Conservation (phyloP, 1,140 invertebrate genomes). For the Meloidogyne hapla region DNA sequence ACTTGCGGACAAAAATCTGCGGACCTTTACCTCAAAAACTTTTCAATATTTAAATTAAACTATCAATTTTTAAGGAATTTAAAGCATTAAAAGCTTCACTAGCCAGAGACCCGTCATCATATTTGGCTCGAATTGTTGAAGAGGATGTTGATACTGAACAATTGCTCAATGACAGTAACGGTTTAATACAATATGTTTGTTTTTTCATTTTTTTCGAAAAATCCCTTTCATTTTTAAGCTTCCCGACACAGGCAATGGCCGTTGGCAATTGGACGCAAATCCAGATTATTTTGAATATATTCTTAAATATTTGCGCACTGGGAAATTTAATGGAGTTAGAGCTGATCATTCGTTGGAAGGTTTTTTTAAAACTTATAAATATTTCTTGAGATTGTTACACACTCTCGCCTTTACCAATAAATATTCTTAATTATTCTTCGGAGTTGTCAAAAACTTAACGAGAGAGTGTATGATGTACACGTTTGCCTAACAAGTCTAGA, state of each 20-base stretch:
- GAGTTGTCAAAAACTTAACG: too few species aligned
- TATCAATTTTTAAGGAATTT: neutral
- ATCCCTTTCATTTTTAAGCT: neutral
- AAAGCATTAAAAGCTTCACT: neutral
- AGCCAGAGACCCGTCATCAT: neutral
- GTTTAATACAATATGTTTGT: neutral
- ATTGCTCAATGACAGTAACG: neutral
- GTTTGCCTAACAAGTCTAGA: too few species aligned
- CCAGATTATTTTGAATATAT: slow-evolving; percentile 1
- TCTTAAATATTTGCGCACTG: neutral
- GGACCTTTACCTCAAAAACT: too few species aligned
- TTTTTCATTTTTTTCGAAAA: neutral
- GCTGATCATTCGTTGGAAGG: neutral
- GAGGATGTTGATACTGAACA: neutral
- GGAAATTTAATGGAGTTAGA: neutral
- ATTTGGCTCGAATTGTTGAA: neutral
- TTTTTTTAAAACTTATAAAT: neutral
- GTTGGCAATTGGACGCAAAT: neutral
- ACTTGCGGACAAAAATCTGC: too few species aligned
- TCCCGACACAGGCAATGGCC: neutral
- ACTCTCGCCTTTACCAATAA: too few species aligned
- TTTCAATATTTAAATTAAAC: too few species aligned
- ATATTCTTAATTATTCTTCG: too few species aligned
- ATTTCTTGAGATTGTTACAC: too few species aligned
- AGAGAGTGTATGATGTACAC: too few species aligned